Conservation (phyloP, 2,113 vertebrate species). For the Labrus mixtus region DNA sequence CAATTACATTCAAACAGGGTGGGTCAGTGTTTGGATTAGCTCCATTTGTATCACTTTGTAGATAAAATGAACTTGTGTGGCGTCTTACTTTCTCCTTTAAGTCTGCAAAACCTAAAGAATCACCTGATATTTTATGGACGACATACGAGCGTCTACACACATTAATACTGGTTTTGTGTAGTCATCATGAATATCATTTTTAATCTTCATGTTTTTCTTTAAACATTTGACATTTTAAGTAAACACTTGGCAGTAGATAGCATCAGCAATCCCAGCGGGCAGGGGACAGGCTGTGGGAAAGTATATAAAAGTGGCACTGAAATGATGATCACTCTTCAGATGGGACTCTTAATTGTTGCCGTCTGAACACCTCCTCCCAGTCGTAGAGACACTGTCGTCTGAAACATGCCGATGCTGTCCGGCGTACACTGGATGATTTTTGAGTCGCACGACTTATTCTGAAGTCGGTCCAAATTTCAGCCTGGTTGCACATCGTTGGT, state of each 20-base stretch:
- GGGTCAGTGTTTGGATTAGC: conserved; percentile 83
- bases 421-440: conserved; percentile 49
- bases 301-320: conserved; percentile 79
- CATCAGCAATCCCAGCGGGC: conserved; percentile 78
- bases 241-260: conserved; percentile 81
- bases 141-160: conserved; percentile 1
- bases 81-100: conserved; percentile 36
- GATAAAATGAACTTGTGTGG: conserved; percentile 71
- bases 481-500: too few species aligned
- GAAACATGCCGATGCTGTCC: conserved; percentile 40
- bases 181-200: conserved; percentile 24
- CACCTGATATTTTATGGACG: conserved; percentile 28
- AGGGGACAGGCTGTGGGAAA: conserved; percentile 86
- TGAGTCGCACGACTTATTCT: too few species aligned
- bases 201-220: conserved; percentile 58
- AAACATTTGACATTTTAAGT: conserved; percentile 56
- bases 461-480: too few species aligned
- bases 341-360: conserved; percentile 79
- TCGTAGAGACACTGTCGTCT: conserved; percentile 61
- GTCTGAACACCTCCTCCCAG: conserved; percentile 79
- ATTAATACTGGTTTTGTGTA: conserved; percentile 1
- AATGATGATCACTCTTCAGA: conserved; percentile 79
- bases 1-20: conserved; percentile 86
- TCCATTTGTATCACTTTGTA: conserved; percentile 79
- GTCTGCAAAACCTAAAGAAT: conserved; percentile 30